Conservation (phyloP, 1,140 invertebrate species). For the Pararge aegeria region DNA sequence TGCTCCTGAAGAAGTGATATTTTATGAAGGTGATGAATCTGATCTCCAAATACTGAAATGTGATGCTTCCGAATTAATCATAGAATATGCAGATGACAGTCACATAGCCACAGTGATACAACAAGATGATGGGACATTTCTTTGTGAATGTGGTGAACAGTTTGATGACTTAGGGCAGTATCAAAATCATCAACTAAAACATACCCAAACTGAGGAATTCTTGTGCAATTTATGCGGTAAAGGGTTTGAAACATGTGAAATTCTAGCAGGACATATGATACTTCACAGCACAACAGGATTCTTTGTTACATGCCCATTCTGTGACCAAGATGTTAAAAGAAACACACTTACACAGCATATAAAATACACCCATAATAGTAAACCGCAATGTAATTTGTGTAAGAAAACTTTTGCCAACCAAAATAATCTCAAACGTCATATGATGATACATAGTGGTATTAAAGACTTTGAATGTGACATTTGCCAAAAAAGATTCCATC, state of each 20-base stretch:
- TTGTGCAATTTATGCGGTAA: slow-evolving; percentile 77
- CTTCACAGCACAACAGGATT: slow-evolving; percentile 68
- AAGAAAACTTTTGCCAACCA: slow-evolving; percentile 81
- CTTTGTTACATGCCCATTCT: slow-evolving; percentile 73
- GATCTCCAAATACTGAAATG: slow-evolving; percentile 70
- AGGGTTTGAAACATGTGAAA: slow-evolving; percentile 83
- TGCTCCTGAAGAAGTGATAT: slow-evolving; percentile 62
- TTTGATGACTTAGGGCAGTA: slow-evolving; percentile 64
- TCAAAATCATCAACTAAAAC: slow-evolving; percentile 67
- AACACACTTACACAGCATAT: slow-evolving; percentile 77
- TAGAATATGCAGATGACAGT: slow-evolving; percentile 68
- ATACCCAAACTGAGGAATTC: slow-evolving; percentile 67
- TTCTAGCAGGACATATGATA: slow-evolving; percentile 84
- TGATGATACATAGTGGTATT: slow-evolving; percentile 80
- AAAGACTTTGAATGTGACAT: slow-evolving; percentile 80
- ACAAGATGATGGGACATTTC: slow-evolving; percentile 68
- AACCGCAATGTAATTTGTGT: slow-evolving; percentile 80
- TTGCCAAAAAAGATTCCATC: slow-evolving; percentile 70
- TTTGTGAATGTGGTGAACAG: slow-evolving; percentile 73
- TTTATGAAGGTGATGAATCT: slow-evolving; percentile 70
- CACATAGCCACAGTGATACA: slow-evolving; percentile 66
- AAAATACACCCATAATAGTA: slow-evolving; percentile 74
- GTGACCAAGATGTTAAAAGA: slow-evolving; percentile 67
- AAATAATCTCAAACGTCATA: slow-evolving; percentile 81
- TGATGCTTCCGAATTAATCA: slow-evolving; percentile 68